These are phyloP conservation scores for Trichonephila inaurata DNA, from an alignment of 1,140 invertebrate species.

Conservation along the genomic window DNA sequence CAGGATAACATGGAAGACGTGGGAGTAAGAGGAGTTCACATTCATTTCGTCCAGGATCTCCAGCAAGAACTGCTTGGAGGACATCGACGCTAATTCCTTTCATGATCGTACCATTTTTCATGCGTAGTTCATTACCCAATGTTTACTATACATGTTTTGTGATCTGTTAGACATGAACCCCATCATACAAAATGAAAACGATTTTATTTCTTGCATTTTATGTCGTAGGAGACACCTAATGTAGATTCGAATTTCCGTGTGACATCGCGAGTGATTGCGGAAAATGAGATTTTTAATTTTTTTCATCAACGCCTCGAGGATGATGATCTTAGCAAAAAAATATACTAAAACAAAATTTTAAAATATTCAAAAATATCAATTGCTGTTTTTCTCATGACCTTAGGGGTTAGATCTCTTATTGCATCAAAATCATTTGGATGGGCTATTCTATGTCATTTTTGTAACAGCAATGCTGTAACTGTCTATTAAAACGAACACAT, in stretches of 20 bases:
- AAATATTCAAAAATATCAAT: not conserved
- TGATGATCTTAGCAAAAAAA: conserved; percentile 24
- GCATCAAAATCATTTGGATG: not conserved
- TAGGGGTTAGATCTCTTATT: not conserved
- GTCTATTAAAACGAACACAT: not conserved
- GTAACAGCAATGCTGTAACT: conserved; percentile 25
- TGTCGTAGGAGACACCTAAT: too few species aligned
- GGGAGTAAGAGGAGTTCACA: not conserved
- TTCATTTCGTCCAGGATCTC: conserved; percentile 6
- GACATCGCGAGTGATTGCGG: not conserved
- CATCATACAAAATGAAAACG: not conserved
- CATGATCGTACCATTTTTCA: not conserved
- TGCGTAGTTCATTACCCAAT: not conserved
- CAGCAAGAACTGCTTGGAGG: not conserved
- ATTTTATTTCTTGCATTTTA: conserved; percentile 6
- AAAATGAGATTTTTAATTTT: not conserved
- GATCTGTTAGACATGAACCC: not conserved
- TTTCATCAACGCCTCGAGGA: too few species aligned
- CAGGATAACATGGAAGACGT: conserved; percentile 13
- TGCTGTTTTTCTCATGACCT: not conserved
- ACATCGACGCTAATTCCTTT: not conserved
- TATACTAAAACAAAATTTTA: not conserved
- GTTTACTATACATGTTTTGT: not conserved
- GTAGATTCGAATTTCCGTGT: not conserved
- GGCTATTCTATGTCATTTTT: not conserved